A percentile compares a stretch with the other conserved stretches of the same genome.
phyloP scores from a whole-genome alignment of 1,140 invertebrate genomes.

The Triops longicaudatus region DNA sequence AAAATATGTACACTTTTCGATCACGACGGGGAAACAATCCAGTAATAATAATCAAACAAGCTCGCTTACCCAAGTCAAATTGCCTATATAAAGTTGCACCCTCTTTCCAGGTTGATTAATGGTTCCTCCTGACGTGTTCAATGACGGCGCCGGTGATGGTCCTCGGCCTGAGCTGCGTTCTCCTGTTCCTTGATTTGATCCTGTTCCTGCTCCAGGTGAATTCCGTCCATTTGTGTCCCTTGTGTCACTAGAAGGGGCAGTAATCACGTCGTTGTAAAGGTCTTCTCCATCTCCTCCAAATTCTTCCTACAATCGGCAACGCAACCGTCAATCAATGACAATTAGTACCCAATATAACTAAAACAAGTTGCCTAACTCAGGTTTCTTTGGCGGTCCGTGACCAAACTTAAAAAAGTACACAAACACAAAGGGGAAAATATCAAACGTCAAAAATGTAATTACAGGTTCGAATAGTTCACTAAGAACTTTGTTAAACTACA shows the following conservation, averaged over 20 bases:
- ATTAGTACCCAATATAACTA: neutral
- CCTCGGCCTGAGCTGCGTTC: neutral
- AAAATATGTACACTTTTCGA: constrained; percentile 34
- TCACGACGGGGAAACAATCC: constrained; percentile 19
- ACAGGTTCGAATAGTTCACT: constrained; percentile 22
- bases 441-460: constrained; percentile 33
- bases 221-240: constrained; percentile 23
- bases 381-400: neutral
- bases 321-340: neutral
- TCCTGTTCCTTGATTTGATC: neutral
- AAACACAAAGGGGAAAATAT: constrained; percentile 19
- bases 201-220: neutral
- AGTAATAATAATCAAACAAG: constrained; percentile 24
- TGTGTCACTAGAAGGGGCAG: constrained; percentile 50
- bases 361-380: neutral
- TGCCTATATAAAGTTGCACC: constrained; percentile 88
- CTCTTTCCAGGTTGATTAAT: constrained; percentile 52
- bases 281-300: constrained; percentile 78
- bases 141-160: constrained; percentile 12
- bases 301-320: constrained; percentile 53
- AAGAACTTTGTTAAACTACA: constrained; percentile 21
- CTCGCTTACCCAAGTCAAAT: constrained; percentile 62
- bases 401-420: neutral
- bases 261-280: constrained; percentile 93
- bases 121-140: constrained; percentile 41